Base-by-base conservation (phyloP, 2,888 invertebrate genomes). In the Melanostoma scalare region DNA sequence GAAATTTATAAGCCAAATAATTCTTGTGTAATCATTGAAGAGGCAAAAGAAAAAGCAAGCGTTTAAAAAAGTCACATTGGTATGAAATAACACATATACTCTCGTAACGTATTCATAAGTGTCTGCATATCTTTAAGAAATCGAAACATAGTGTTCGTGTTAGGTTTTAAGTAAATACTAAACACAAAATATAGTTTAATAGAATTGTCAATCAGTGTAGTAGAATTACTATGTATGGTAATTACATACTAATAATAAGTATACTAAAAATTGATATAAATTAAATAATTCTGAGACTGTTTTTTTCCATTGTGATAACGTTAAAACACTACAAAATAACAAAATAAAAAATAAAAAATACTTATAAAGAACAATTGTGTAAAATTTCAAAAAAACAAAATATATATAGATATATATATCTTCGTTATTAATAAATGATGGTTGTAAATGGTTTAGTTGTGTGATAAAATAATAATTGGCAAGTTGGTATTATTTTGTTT, bases 251-350 rank as follows among this genome's bases (percentile, higher is more conserved):
- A 46, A 52, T 42, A 65, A 40, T 65, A 44, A 20, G 36, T 65
- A 35, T 60, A 60, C 67, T 58, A 31, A 56, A 33, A 50, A 20
- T 31, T 8, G 55, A 48, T 72, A 36, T 53, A 53, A 72, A 60
- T 10, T 82, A 82, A 78, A 86, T 86, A 85, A 86, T 84, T 85
- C 84, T 86, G 86, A 86, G 86, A 86, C 86, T 86, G 86, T 86
- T 88, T 87, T 80, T 93, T 92, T 93, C 93, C 92, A 92, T 93
- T 93, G 93, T 93, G 93, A 93, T 93, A 93, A 93, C 81, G 92
- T 92, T 93, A 93, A 92, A 88, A 93, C 72, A 82, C 50, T 76
- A 58, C 48, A 75, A 81, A 75, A 72, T 65, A 20, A 20, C 20
- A 20, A 20, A 20, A 20, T 44, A 74, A 6, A 65, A 78, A 76